These are phyloP conservation scores for Acrobasis suavella DNA, from an alignment of 2,888 invertebrate species.

Conservation along the genomic window DNA sequence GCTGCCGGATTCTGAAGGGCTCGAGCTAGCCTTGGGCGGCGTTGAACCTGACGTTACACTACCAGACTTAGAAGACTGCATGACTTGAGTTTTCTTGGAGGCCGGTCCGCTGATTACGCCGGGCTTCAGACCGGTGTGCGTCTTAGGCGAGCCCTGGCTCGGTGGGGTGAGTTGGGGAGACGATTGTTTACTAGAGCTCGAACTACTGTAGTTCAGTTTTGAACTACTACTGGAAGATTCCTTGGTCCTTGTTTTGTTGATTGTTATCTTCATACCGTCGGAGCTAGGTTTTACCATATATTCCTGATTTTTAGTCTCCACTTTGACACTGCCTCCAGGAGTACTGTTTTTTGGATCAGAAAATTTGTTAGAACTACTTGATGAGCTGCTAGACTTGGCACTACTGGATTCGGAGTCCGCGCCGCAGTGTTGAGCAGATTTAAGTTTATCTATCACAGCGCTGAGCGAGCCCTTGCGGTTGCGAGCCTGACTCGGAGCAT, in stretches of 20 bases:
- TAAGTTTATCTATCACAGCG: slow-evolving; percentile 93
- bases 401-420: slow-evolving; percentile 76
- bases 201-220: slow-evolving; percentile 68
- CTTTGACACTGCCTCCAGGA: slow-evolving; percentile 63
- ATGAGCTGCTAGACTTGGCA: slow-evolving; percentile 72
- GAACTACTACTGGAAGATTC: slow-evolving; percentile 82
- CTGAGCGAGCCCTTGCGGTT: slow-evolving; percentile 90
- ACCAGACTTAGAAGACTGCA: slow-evolving; percentile 77
- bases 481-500: slow-evolving; percentile 83
- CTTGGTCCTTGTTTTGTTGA: slow-evolving; percentile 92
- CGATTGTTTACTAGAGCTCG: slow-evolving; percentile 73
- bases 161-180: slow-evolving; percentile 74
- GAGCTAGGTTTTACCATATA: slow-evolving; percentile 95
- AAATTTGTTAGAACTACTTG: slow-evolving; percentile 67
- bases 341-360: slow-evolving; percentile 75
- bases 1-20: slow-evolving; percentile 63
- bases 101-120: slow-evolving; percentile 94
- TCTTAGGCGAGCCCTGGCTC: slow-evolving; percentile 87
- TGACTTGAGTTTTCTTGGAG: slow-evolving; percentile 89
- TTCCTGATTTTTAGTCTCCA: slow-evolving; percentile 87
- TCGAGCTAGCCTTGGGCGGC: slow-evolving; percentile 70
- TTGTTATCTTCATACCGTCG: slow-evolving; percentile 95
- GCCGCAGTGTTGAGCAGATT: slow-evolving; percentile 87
- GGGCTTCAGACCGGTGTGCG: slow-evolving; percentile 91
- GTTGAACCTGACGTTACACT: slow-evolving; percentile 62